Percentiles rank a stretch among this genome's conserved stretches.
Evolutionary conservation across 64 coral and sea anemone species (phyloP).

Genomic region (Montipora cactus): DNA sequence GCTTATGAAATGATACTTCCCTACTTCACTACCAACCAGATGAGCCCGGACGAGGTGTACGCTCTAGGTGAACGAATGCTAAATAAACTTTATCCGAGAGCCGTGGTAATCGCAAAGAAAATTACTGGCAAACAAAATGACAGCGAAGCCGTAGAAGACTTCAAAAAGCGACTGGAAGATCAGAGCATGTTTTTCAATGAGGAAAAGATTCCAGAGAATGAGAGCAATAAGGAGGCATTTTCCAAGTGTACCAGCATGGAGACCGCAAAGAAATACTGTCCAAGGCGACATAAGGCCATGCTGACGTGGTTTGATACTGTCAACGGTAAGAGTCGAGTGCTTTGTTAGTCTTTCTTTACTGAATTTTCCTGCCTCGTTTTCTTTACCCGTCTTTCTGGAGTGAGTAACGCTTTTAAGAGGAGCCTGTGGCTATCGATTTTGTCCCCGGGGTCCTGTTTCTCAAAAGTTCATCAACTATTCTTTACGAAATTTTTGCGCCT

Average conservation of each 20-base stretch:
- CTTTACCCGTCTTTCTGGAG: too few relatives aligned
- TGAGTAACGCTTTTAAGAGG: too few relatives aligned
- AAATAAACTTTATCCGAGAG: slow-evolving; percentile 84
- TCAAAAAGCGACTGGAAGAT: slow-evolving; percentile 83
- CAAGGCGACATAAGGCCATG: slow-evolving; percentile 83
- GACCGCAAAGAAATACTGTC: slow-evolving; percentile 79
- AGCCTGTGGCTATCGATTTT: too few relatives aligned
- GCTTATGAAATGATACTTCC: slow-evolving; percentile 75
- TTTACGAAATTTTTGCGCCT: too few relatives aligned
- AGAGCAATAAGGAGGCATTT: slow-evolving; percentile 82
- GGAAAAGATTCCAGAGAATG: slow-evolving; percentile 78
- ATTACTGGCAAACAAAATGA: slow-evolving; percentile 67
- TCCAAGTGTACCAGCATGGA: slow-evolving; percentile 76
- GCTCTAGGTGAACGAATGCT: slow-evolving; percentile 78
- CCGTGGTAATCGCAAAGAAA: slow-evolving; percentile 73
- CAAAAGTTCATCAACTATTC: too few relatives aligned
- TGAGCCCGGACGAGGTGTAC: slow-evolving; percentile 81
- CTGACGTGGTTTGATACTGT: slow-evolving; percentile 90
- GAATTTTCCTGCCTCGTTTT: too few relatives aligned
- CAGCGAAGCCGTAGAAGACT: slow-evolving; percentile 53
- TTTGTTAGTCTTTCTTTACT: not conserved
- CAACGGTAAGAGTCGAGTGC: slow-evolving; percentile 39
- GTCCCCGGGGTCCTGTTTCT: too few relatives aligned
- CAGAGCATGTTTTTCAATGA: slow-evolving; percentile 95
- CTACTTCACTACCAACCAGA: slow-evolving; percentile 91